These are phyloP conservation scores for Phycodurus eques DNA, from an alignment of 2,113 vertebrate genomes.

Conservation along the genomic window DNA sequence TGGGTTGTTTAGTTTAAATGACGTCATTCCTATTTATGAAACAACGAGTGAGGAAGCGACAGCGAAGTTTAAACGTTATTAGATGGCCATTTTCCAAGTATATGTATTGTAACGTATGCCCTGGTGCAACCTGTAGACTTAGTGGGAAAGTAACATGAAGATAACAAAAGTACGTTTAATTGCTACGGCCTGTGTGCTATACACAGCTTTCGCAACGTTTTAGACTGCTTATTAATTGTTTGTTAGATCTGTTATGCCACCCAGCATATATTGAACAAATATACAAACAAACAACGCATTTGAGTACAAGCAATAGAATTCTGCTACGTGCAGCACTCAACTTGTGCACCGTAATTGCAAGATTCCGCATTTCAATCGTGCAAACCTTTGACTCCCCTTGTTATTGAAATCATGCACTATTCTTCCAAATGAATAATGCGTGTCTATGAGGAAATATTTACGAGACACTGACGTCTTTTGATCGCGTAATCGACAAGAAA, in stretches of 20 bases:
- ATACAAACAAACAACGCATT: not conserved
- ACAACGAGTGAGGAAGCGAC: not conserved
- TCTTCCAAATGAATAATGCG: not conserved
- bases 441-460: slow-evolving; percentile 5
- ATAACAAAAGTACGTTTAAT: not conserved
- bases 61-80: not conserved
- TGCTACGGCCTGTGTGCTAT: not conserved
- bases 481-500: slow-evolving; percentile 1
- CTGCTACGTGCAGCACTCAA: not conserved
- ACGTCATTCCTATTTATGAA: not conserved
- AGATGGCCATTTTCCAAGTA: not conserved
- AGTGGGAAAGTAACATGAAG: not conserved
- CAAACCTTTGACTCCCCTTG: not conserved
- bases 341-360: not conserved
- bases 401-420: not conserved
- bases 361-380: not conserved
- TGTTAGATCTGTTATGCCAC: not conserved
- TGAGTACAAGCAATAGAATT: not conserved
- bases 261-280: not conserved
- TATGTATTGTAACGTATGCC: too few relatives aligned
- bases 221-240: not conserved
- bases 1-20: not conserved
- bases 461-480: slow-evolving; percentile 1
- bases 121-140: not conserved
- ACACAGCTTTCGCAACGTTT: not conserved